Base-by-base conservation (phyloP, 1,140 invertebrate species). In the Zaprionus lachaisei region DNA sequence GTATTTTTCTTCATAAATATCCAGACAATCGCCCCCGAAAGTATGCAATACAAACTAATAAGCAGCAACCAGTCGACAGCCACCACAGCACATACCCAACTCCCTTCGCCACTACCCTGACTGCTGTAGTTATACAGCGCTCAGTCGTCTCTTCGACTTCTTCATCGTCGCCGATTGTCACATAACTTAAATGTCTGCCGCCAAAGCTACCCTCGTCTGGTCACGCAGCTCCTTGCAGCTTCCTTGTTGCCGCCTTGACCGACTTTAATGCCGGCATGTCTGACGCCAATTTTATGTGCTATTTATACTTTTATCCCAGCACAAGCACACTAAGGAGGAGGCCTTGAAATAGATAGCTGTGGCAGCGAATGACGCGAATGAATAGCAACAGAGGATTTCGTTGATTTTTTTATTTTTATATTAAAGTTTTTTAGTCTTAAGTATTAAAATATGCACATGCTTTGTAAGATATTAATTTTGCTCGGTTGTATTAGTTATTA, bases 251-350 rank as follows among this genome's bases (percentile, higher is more conserved):
- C 71, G 79, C 76, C 79, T 90, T 90, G 85, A 85, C 86, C 83
- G 86, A 91, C 80, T 91, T 91, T 91, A 90, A 90, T 77, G 79
- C 80, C 72, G 74, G 54, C 80, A 72, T 65, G 80, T 78, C 89
- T 83, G 89, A 91, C 83, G 89, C 89, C 89, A 91, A 91, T 91
- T 85, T 85, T 80, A 82, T 91, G 75, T 81, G 72, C 74, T 67
- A 73, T 82, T 78, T 85, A 72, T 81, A 62, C 65, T 51, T 55
- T 24, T 34, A 58, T 24, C 41, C 17, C 24, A 12, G 34, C 26
- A 47, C n/a, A 47, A 17, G n/a, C 5, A 15, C 41, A 22, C 12
- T 11, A 11, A 34, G 47, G 1, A 20, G 12, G 12, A 56, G 54
- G 54, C 26, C 54, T 56, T 56, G 54, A 56, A 56, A 56, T n/a